Conservation (phyloP, 2,113 vertebrate species). For the Irena cyanogastra region DNA sequence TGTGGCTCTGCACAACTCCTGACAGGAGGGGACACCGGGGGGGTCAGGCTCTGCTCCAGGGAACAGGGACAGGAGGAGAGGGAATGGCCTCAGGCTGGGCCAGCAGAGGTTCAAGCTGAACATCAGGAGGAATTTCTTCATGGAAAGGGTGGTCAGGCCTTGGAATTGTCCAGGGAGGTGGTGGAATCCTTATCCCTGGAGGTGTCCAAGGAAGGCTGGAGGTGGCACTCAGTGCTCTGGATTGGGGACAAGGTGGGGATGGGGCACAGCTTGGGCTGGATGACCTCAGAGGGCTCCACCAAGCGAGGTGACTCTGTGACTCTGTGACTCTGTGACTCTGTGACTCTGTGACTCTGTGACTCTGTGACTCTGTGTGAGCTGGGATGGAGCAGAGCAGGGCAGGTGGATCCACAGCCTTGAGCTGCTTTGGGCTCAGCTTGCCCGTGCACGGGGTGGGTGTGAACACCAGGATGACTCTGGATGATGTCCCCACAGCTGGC, state of each 20-base stretch:
- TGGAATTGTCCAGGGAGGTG: not conserved
- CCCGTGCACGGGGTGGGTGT: accelerated
- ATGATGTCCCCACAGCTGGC: not conserved
- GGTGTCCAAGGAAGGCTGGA: not conserved
- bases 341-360: not conserved
- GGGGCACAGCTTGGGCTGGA: accelerated
- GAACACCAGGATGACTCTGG: not conserved
- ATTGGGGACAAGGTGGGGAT: not conserved
- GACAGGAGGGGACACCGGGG: accelerated
- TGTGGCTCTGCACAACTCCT: not conserved
- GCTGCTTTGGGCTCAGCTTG: not conserved
- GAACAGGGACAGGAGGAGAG: not conserved
- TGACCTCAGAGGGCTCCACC: not conserved
- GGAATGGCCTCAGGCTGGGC: accelerated
- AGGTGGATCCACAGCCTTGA: not conserved
- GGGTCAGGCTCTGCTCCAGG: accelerated
- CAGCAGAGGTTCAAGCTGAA: accelerated
- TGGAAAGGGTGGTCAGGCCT: not conserved
- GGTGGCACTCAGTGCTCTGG: not conserved
- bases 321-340: not conserved
- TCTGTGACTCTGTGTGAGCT: not conserved
- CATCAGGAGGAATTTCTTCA: not conserved
- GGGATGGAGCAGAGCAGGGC: not conserved
- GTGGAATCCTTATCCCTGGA: no score
- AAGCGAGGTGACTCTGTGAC: accelerated